These are phyloP conservation scores for Drosophila longiperda DNA, from an alignment of 2,888 invertebrate genomes.

Conservation along the genomic window DNA sequence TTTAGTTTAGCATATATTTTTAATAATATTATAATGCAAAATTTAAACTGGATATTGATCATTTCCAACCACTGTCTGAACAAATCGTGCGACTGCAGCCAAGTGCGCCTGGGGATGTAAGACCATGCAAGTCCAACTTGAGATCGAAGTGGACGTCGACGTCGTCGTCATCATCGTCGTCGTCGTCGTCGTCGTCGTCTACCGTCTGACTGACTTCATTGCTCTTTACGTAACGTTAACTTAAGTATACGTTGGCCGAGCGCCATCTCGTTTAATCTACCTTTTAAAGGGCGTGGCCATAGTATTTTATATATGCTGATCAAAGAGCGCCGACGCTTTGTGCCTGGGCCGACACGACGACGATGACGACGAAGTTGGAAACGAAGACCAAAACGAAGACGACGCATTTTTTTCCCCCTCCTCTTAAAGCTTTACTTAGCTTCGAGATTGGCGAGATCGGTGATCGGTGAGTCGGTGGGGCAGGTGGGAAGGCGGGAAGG, in stretches of 20 bases:
- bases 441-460: slow-evolving; percentile 24
- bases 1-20: not conserved
- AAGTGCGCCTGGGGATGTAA: slow-evolving; percentile 64
- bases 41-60: slow-evolving; percentile 7
- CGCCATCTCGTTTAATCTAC: slow-evolving; percentile 85
- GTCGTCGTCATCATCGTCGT: slow-evolving; percentile 25
- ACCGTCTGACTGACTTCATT: slow-evolving; percentile 78
- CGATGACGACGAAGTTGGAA: slow-evolving; percentile 25
- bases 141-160: slow-evolving; percentile 40
- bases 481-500: not conserved
- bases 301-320: slow-evolving; percentile 85
- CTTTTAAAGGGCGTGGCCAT: slow-evolving; percentile 84
- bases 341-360: slow-evolving; percentile 72
- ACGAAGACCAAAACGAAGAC: slow-evolving; percentile 34
- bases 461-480: not conserved
- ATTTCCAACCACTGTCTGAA: slow-evolving; percentile 58
- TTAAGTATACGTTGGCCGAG: slow-evolving; percentile 83
- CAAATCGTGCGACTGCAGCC: slow-evolving; percentile 59
- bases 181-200: slow-evolving; percentile 20
- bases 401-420: slow-evolving; percentile 15
- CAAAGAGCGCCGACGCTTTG: slow-evolving; percentile 85
- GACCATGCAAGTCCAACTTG: slow-evolving; percentile 47
- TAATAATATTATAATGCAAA: not conserved
- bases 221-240: slow-evolving; percentile 80
- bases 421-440: slow-evolving; percentile 27